Base-by-base conservation (phyloP, 2,797 vertebrate species). In the Poeciliopsis gracilis region DNA sequence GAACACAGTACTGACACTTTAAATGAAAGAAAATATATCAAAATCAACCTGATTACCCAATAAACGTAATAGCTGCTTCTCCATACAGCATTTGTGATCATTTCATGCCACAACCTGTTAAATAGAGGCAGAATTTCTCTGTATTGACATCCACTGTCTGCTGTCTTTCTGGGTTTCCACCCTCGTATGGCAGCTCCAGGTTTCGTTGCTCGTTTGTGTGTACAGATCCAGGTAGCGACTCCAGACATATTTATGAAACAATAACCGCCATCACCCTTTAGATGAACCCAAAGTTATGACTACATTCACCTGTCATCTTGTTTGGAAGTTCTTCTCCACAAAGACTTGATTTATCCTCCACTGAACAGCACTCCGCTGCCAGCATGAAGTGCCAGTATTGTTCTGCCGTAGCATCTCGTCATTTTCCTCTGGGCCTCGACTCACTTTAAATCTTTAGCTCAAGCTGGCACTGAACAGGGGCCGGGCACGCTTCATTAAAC, bases 401-500 rank as follows among this genome's bases (percentile, higher is more conserved):
- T 69, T 79, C 73, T 49, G 43, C 41, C 38, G 75, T 84, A 75
- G 78, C 66, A 84, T 86, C 63, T 77, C 69, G 84, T 82, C 4
- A 79, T 86, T 77, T 86, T 82, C 75, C 73, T 78, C 36, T 82
- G 81, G 85, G 85, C 49, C 63, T 25, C 69, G 86, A 83, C 81
- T 93, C 77, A 77, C n/a, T 81, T 87, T 84, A 85, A 85, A 79
- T 85, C 73, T 82, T 79, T 53, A 79, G 46, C 79, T 82, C 73
- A 84, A 84, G 78, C 79, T 88, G 83, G 81, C 84, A 75, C 59
- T 67, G 79, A 86, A 83, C 81, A 87, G 88, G 84, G 72, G 77
- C 74, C 4, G 49, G 84, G 38, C 51, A 1, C 55, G 46, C 47
- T 81, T 76, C 78, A 81, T 73, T 55, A 72, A 84, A 79, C 49